Percentiles rank a stretch among this genome's conserved stretches.
Evolutionary conservation across 2,113 vertebrate genomes (phyloP).

Genomic region (Tragelaphus buxtoni): DNA sequence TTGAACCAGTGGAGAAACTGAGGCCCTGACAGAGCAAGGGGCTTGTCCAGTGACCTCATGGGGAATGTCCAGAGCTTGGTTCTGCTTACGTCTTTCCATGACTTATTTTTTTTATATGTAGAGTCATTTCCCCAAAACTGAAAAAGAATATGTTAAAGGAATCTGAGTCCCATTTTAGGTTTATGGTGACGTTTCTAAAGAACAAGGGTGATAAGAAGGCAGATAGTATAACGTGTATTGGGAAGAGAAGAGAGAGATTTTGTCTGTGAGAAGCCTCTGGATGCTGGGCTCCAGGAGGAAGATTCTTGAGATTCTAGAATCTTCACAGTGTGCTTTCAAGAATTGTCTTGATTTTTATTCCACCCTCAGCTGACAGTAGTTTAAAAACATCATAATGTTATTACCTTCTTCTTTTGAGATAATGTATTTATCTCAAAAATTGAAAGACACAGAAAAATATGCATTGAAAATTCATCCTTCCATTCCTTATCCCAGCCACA

Average conservation of each 20-base stretch:
- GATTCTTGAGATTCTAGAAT: neutral
- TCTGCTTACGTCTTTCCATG: neutral
- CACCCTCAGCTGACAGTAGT: neutral
- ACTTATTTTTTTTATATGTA: neutral
- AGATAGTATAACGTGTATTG: neutral
- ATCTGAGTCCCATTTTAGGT: neutral
- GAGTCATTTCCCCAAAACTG: neutral
- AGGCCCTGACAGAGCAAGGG: neutral
- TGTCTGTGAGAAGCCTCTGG: neutral
- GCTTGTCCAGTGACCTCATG: neutral
- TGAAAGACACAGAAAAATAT: neutral
- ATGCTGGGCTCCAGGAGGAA: neutral
- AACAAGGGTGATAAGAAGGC: neutral
- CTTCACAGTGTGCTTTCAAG: neutral
- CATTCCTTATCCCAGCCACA: neutral
- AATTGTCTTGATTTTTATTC: neutral
- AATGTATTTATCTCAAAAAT: neutral
- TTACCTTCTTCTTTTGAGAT: neutral
- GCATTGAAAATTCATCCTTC: neutral
- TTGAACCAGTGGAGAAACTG: neutral
- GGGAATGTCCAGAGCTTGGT: neutral
- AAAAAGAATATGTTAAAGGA: neutral
- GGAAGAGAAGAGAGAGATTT: neutral
- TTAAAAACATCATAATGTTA: neutral
- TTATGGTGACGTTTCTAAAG: neutral